These are phyloP conservation scores for Lapara coniferarum DNA, from an alignment of 2,888 invertebrate species.

Conservation along the genomic window DNA sequence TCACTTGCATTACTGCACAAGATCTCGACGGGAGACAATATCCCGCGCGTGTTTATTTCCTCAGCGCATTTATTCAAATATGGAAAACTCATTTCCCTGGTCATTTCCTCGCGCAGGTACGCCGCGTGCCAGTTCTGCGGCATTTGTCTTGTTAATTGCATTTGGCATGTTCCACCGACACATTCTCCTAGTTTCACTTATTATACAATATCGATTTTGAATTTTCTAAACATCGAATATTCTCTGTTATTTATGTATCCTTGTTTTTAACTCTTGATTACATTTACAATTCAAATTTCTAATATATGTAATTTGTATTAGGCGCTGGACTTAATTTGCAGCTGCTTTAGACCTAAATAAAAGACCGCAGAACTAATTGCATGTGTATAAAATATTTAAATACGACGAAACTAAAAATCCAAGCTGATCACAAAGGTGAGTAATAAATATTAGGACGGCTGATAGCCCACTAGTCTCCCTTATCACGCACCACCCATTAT, in stretches of 20 bases:
- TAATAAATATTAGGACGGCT: constrained; percentile 13
- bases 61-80: constrained; percentile 73
- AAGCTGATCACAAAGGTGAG: constrained; percentile 3
- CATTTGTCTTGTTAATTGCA: constrained; percentile 41
- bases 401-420: neutral
- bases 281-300: constrained; percentile 22
- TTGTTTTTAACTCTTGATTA: constrained; percentile 18
- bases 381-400: neutral
- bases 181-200: constrained; percentile 30
- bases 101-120: constrained; percentile 61
- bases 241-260: neutral
- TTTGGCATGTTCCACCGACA: constrained; percentile 40
- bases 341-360: constrained; percentile 7
- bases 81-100: constrained; percentile 77
- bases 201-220: constrained; percentile 11
- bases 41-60: constrained; percentile 79
- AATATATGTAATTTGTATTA: constrained; percentile 16
- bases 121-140: constrained; percentile 9
- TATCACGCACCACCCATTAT: constrained; percentile 48
- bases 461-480: constrained; percentile 24
- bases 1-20: constrained; percentile 56
- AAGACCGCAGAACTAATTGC: constrained; percentile 4
- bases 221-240: neutral
- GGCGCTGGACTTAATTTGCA: constrained; percentile 2
- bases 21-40: constrained; percentile 64